These are phyloP conservation scores for Bettongia penicillata DNA, from an alignment of 2,113 vertebrate genomes.

Conservation along the genomic window DNA sequence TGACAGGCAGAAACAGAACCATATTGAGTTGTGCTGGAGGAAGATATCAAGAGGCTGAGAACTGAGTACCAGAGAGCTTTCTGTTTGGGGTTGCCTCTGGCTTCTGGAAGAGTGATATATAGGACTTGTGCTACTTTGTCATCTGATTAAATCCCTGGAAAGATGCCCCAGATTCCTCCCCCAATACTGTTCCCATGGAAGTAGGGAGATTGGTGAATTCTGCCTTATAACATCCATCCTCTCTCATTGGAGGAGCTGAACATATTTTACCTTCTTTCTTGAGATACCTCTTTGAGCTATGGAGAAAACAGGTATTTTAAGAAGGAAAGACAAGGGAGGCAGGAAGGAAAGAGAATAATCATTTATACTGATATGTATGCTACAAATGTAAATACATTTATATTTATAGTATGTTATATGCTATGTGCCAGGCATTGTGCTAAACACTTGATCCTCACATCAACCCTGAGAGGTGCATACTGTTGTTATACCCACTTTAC, in stretches of 20 bases:
- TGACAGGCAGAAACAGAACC: not conserved
- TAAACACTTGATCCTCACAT: not conserved
- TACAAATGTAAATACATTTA: no score
- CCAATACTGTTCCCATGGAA: not conserved
- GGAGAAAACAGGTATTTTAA: not conserved
- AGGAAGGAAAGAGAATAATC: not conserved
- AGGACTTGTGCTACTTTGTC: not conserved
- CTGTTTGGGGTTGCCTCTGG: not conserved
- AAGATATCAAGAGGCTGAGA: not conserved
- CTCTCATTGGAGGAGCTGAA: not conserved
- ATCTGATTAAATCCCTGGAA: not conserved
- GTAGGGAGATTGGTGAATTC: not conserved
- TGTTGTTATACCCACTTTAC: not conserved
- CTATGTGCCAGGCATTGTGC: not conserved
- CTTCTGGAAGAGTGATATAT: not conserved
- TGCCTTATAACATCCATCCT: not conserved
- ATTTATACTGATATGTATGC: not conserved
- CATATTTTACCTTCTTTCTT: not conserved
- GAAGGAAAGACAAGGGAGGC: not conserved
- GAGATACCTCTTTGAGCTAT: not conserved
- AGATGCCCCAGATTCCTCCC: not conserved
- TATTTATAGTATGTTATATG: not conserved
- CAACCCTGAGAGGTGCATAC: not conserved
- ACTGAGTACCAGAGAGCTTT: not conserved
- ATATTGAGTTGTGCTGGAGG: not conserved